These are phyloP conservation scores for Cryptocephalus primarius DNA, from an alignment of 2,888 invertebrate genomes.

Conservation along the genomic window DNA sequence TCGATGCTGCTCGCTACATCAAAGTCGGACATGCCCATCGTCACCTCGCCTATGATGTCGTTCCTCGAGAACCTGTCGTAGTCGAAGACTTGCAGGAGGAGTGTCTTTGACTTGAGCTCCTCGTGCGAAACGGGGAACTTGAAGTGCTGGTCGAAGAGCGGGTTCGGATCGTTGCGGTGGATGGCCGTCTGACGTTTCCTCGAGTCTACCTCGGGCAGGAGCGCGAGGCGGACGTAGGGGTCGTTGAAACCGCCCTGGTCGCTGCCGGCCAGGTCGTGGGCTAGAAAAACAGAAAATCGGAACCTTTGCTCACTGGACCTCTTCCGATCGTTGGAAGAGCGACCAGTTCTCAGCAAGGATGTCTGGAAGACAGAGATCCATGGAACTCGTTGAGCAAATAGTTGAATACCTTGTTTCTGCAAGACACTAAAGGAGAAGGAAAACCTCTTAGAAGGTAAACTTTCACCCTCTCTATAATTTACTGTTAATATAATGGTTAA, in stretches of 20 bases:
- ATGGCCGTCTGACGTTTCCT: conserved; percentile 77
- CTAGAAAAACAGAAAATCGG: conserved; percentile 34
- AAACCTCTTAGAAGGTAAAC: no score
- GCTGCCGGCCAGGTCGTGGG: conserved; percentile 72
- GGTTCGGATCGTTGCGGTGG: conserved; percentile 73
- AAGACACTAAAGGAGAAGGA: no score
- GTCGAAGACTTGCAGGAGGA: conserved; percentile 61
- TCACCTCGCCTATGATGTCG: conserved; percentile 66
- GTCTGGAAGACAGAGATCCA: no score
- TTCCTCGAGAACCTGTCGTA: conserved; percentile 72
- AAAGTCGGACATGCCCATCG: conserved; percentile 64
- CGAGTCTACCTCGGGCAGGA: conserved; percentile 76
- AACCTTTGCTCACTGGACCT: no score
- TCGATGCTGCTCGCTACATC: conserved; percentile 68
- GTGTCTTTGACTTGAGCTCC: conserved; percentile 67
- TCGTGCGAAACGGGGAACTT: conserved; percentile 87
- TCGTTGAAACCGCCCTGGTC: conserved; percentile 84
- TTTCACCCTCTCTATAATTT: no score
- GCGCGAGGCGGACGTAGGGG: conserved; percentile 71
- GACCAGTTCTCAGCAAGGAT: no score
- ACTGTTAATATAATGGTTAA: no score
- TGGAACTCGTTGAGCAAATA: no score
- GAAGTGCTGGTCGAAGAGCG: conserved; percentile 84
- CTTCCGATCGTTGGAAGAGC: no score
- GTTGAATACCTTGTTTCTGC: no score